Percentiles rank a stretch among this genome's conserved stretches.
Conservation (phyloP, 2,113 vertebrate genomes). For the Elaphurus davidianus region DNA sequence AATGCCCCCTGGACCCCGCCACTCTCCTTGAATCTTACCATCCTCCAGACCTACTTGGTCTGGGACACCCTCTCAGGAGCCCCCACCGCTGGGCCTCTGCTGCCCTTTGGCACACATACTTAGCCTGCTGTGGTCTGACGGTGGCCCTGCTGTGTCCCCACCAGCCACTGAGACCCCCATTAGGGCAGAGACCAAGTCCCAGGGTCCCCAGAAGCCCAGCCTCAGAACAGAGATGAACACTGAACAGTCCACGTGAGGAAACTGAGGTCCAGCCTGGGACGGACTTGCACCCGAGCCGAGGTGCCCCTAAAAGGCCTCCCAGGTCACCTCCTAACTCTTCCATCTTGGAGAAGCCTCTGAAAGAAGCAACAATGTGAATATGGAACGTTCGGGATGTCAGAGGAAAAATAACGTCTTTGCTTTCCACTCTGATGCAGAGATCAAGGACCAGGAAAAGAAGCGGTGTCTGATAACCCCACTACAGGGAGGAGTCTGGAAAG, state of each 20-base stretch:
- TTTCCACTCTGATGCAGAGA: neutral
- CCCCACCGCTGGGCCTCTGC: neutral
- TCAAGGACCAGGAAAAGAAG: neutral
- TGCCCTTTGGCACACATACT: neutral
- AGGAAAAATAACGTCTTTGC: neutral
- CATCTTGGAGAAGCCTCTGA: neutral
- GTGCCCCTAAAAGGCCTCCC: neutral
- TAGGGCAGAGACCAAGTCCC: neutral
- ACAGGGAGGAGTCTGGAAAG: neutral
- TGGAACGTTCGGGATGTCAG: accelerated
- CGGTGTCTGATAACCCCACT: neutral
- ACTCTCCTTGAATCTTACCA: neutral
- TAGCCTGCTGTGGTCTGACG: neutral
- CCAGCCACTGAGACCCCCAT: accelerated
- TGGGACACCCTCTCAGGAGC: neutral
- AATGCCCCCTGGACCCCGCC: no score
- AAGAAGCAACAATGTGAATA: neutral
- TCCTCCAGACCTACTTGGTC: neutral
- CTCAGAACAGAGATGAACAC: neutral
- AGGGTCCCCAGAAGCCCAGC: neutral
- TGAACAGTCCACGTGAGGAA: neutral
- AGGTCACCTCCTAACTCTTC: neutral
- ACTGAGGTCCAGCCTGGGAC: neutral
- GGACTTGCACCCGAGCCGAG: neutral
- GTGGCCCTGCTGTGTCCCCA: neutral